Evolutionary conservation across 2,797 vertebrate species (phyloP).

Genomic region (Euphonia xanthogaster): DNA sequence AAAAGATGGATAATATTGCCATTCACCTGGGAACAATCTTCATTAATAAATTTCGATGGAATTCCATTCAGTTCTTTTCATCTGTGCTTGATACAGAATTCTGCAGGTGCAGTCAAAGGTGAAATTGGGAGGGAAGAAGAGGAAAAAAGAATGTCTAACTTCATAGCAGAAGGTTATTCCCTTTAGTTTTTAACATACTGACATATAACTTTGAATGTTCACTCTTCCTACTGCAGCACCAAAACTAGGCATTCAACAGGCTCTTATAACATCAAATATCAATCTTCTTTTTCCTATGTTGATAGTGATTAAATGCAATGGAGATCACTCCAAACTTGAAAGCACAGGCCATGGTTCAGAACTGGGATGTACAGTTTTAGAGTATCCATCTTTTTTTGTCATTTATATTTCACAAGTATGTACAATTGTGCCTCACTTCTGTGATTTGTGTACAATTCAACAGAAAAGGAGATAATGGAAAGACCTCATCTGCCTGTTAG

Average conservation of each 20-base stretch:
- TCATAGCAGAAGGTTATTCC: background rate
- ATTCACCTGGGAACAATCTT: slow-evolving; percentile 46
- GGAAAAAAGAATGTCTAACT: background rate
- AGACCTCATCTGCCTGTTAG: slow-evolving; percentile 6
- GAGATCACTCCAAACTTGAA: background rate
- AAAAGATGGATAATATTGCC: slow-evolving; percentile 36
- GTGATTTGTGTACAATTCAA: background rate
- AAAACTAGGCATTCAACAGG: background rate
- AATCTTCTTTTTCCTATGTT: background rate
- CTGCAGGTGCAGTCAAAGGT: slow-evolving; percentile 17
- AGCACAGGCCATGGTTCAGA: background rate
- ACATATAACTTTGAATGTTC: background rate
- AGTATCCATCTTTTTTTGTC: background rate
- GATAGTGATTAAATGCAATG: background rate
- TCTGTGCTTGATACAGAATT: background rate
- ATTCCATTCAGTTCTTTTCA: slow-evolving; percentile 45
- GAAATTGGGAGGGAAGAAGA: background rate
- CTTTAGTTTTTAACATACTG: slow-evolving; percentile 9
- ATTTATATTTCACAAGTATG: background rate
- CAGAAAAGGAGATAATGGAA: background rate
- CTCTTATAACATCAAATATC: background rate
- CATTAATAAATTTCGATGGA: slow-evolving; percentile 48
- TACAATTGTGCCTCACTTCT: background rate
- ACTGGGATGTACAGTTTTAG: background rate
- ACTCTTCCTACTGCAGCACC: background rate